Percentiles rank a stretch among this genome's conserved stretches.
Conservation (phyloP, 1,140 invertebrate species). For the Nymphalis io region DNA sequence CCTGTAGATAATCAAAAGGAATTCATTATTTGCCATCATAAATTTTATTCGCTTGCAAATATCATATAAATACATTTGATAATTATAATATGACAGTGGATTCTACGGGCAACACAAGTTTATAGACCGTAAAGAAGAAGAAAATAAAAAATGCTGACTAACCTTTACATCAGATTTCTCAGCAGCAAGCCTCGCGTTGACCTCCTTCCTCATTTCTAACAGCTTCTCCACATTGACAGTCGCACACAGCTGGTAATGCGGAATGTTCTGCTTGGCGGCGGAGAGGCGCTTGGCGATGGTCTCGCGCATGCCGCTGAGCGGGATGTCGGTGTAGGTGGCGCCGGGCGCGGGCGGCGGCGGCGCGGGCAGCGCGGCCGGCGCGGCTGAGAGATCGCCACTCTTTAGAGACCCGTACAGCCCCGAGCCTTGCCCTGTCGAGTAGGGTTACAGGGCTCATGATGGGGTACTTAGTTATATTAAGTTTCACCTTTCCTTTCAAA, state of each 20-base stretch:
- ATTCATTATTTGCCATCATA: constrained; percentile 11
- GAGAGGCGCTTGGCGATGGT: constrained; percentile 95
- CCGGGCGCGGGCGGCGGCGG: constrained; percentile 63
- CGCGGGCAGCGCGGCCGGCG: constrained; percentile 54
- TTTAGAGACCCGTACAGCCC: constrained; percentile 95
- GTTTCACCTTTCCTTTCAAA: too few relatives aligned
- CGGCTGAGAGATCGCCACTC: constrained; percentile 88
- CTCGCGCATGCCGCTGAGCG: constrained; percentile 92
- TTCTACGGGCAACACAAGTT: too few relatives aligned
- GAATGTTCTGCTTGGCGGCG: constrained; percentile 96
- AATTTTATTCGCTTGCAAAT: background rate
- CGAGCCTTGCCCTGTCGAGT: constrained; percentile 85
- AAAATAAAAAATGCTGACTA: background rate
- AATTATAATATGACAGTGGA: too few relatives aligned
- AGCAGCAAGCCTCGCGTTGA: constrained; percentile 91
- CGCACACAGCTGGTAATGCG: constrained; percentile 97
- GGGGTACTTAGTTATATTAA: background rate
- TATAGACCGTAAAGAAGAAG: too few relatives aligned
- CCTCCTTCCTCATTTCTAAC: constrained; percentile 83
- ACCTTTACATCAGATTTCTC: constrained; percentile 83
- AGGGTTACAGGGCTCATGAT: constrained; percentile 21
- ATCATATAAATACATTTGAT: too few relatives aligned
- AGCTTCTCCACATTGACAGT: constrained; percentile 93
- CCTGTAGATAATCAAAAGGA: constrained; percentile 76
- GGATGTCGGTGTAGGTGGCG: constrained; percentile 88